phyloP scores from a whole-genome alignment of 2,888 invertebrate genomes.

The Atethmia centrago region DNA sequence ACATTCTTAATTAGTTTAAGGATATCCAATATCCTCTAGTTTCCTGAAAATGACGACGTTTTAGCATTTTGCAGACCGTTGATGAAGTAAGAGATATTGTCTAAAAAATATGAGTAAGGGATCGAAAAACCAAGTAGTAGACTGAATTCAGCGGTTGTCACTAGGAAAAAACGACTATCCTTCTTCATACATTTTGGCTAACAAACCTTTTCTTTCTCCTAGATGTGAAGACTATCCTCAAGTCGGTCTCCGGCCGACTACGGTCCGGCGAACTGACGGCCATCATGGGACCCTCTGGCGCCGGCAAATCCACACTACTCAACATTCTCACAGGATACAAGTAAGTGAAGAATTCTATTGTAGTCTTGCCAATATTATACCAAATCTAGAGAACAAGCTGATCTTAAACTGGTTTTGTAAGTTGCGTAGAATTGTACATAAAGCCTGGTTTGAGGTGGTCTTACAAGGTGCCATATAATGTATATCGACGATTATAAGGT shows the following conservation, averaged over 20 bases:
- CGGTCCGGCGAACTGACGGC: conserved; percentile 98
- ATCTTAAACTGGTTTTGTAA: conserved; percentile 18
- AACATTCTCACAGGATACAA: conserved; percentile 98
- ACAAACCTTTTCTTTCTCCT: conserved; percentile 75
- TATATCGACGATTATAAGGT: too few species aligned
- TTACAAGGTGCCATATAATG: neutral
- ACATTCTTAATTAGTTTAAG: neutral
- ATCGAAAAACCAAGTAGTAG: neutral
- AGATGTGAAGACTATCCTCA: conserved; percentile 97
- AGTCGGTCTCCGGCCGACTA: conserved; percentile 96
- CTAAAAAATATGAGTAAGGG: neutral
- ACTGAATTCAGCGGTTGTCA: neutral
- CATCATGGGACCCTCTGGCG: conserved; percentile 99
- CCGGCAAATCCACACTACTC: conserved; percentile 97
- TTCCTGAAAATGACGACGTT: neutral
- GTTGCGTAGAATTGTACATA: neutral
- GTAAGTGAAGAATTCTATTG: conserved; percentile 90
- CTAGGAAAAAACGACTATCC: neutral
- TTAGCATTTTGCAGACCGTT: conserved; percentile 7
- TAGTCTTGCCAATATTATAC: conserved; percentile 14
- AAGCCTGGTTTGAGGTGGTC: conserved; percentile 10
- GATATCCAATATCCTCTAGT: neutral
- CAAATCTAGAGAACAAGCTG: neutral
- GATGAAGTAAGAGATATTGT: neutral
- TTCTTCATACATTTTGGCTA: neutral